Conservation (phyloP, 2,113 vertebrate species). For the Nothoprocta perdicaria region DNA sequence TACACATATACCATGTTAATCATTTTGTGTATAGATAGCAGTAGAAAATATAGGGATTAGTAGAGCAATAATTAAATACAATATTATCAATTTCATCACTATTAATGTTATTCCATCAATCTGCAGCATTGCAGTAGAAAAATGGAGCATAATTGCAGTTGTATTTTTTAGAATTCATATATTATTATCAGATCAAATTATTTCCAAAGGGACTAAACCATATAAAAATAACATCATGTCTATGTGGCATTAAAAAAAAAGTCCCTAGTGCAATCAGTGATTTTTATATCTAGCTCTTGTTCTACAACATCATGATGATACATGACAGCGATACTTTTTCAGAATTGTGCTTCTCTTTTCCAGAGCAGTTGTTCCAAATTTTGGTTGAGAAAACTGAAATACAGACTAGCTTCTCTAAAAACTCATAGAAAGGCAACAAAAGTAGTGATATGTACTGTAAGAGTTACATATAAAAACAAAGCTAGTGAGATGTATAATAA, state of each 20-base stretch:
- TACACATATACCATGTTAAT: conserved; percentile 22
- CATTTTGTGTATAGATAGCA: not conserved
- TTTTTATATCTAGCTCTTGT: not conserved
- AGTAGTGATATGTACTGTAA: not conserved
- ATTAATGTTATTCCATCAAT: conserved; percentile 7
- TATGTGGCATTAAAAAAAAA: not conserved
- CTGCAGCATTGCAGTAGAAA: not conserved
- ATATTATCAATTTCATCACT: conserved; percentile 20
- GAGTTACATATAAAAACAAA: not conserved
- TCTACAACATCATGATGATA: not conserved
- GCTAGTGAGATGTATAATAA: not conserved
- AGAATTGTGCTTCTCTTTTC: not conserved
- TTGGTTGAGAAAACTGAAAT: not conserved
- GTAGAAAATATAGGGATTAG: conserved; percentile 27
- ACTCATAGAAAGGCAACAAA: not conserved
- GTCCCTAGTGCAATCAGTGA: not conserved
- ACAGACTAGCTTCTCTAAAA: not conserved
- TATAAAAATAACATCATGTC: not conserved
- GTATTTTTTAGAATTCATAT: not conserved
- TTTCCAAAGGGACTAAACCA: not conserved
- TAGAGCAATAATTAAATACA: conserved; percentile 32
- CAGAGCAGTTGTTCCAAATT: not conserved
- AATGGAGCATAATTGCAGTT: not conserved
- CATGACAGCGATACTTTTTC: not conserved
- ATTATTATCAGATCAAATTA: not conserved